Evolutionary conservation across 2,888 invertebrate genomes (phyloP).

Genomic region (Perizoma affinitatum): DNA sequence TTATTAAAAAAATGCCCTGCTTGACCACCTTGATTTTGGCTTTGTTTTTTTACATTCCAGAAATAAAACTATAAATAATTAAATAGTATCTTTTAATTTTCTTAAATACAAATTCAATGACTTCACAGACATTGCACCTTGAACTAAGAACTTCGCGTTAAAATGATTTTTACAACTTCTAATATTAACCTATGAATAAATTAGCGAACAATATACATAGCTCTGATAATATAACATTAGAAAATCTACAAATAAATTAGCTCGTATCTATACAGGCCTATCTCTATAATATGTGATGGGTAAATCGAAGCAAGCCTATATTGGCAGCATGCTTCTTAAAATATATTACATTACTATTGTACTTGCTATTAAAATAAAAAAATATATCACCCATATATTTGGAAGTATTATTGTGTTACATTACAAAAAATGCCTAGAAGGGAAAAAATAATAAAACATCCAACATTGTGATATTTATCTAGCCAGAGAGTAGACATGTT

Average conservation of each 20-base stretch:
- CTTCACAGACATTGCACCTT: conserved; percentile 52
- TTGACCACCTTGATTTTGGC: too few relatives aligned
- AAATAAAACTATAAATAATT: conserved; percentile 39
- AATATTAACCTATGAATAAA: conserved; percentile 69
- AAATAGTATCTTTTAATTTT: conserved; percentile 69
- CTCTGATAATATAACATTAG: conserved; percentile 39
- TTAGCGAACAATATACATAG: conserved; percentile 72
- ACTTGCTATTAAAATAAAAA: conserved; percentile 7
- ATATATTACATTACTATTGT: conserved; percentile 3
- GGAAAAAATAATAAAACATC: neutral
- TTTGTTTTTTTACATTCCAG: too few relatives aligned
- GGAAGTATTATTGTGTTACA: too few relatives aligned
- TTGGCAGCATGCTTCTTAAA: conserved; percentile 6
- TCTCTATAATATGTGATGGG: conserved; percentile 13
- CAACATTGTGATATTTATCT: conserved; percentile 19
- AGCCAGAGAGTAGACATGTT: conserved; percentile 36
- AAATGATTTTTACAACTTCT: conserved; percentile 53
- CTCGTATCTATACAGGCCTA: conserved; percentile 30
- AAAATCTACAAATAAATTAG: conserved; percentile 32
- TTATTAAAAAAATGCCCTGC: too few relatives aligned
- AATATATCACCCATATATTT: conserved; percentile 4
- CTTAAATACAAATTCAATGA: conserved; percentile 62
- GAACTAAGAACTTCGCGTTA: conserved; percentile 52
- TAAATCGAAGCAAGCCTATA: conserved; percentile 8
- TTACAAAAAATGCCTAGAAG: too few relatives aligned